phyloP scores from a whole-genome alignment of 1,140 invertebrate genomes.

The Penaeus indicus region DNA sequence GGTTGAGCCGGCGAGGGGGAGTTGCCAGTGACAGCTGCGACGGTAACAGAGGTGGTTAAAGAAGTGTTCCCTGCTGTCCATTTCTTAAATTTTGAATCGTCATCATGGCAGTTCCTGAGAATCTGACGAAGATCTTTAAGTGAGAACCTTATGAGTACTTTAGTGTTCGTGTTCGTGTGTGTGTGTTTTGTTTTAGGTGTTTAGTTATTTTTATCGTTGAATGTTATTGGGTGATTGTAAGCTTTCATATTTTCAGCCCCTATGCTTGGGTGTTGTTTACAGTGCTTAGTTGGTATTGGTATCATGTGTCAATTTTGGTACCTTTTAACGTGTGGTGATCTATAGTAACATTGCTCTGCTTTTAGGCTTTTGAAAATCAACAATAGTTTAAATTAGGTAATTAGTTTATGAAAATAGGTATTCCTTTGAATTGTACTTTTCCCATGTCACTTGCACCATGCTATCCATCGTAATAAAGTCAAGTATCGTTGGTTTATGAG shows the following conservation, averaged over 20 bases:
- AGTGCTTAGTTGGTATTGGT: not conserved
- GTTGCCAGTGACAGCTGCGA: too few species aligned
- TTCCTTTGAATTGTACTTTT: too few species aligned
- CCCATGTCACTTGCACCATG: too few species aligned
- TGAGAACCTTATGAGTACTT: not conserved
- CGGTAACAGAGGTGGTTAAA: too few species aligned
- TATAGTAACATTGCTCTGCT: not conserved
- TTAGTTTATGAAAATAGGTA: too few species aligned
- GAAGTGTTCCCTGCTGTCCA: not conserved
- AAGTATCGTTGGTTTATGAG: too few species aligned
- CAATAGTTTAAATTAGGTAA: too few species aligned
- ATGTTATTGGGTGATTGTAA: not conserved
- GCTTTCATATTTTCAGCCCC: not conserved
- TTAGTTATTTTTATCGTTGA: not conserved
- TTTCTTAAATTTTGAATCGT: not conserved
- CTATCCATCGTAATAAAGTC: too few species aligned
- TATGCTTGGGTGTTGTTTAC: not conserved
- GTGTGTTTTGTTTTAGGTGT: too few species aligned
- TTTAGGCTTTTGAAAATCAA: not conserved
- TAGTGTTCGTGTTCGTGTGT: not conserved
- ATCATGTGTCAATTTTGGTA: not conserved
- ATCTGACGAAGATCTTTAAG: constrained; percentile 45
- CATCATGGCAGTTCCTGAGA: constrained; percentile 27
- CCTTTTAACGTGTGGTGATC: not conserved
- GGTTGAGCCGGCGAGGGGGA: too few species aligned